Base-by-base conservation (phyloP, 1,140 invertebrate species). In the Diorhabda sublineata region DNA sequence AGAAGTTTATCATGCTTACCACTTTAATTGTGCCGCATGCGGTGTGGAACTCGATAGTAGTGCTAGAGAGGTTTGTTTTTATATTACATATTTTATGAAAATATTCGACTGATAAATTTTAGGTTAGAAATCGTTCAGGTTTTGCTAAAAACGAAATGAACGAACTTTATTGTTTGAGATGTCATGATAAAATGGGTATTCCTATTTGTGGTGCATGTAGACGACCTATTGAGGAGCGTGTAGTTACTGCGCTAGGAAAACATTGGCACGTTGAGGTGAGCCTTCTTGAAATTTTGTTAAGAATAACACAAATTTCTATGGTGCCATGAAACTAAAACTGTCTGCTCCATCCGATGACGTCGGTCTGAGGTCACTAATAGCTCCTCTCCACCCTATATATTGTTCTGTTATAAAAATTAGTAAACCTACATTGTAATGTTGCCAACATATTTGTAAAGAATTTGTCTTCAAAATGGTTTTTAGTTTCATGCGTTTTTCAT, bases 161-260 rank as follows among this genome's bases (percentile, higher is more conserved):
- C 79, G 97, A 99, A 78, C 83, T 99, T 5, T 99, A 98, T 81
- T 99, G 98, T 80, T 85, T 99, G 43, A 88, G 97, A 68, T 99
- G 98, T 78, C 97, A 99, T 81, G 98, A 99, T 80, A 99, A 99
- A 84, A 99, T 99, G 97, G 98, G 98, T 41, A 92, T 95, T 61
- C 93, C 92, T 26, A 99, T 99, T 74, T 99, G 97, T 82, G 97
- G 97, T 45, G 97, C 97, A 61, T 99, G 97, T 82, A 90, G 97
- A 42, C 89, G 96, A 26, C 96, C 96, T 2, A 97, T 98, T 71
- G 96, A 98, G 82, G 97, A 98, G 81, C 85, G 97, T 60, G 95
- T 98, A 9, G 95, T 98, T 4, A 98, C 96, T 42, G 97, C 97
- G 11, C 82, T 98, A n/a, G 96, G 97, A 4, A 99, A 99, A 83